Conservation (phyloP, 2,888 invertebrate genomes). For the Galeopsomyia nigrocyanea region DNA sequence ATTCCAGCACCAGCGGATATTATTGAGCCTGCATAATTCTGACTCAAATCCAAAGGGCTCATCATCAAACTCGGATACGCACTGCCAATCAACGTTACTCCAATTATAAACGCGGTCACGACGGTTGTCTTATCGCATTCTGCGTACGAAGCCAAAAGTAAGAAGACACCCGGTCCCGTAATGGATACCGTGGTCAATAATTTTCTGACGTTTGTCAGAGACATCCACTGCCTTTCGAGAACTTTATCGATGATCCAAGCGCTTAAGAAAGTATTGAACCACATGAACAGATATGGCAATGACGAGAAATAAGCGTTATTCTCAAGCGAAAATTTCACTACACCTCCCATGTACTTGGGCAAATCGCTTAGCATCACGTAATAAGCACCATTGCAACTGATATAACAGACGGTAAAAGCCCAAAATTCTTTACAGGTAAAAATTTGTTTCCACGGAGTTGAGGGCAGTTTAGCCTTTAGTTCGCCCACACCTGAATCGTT, state of each 20-base stretch:
- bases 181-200: conserved; percentile 68
- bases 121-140: conserved; percentile 66
- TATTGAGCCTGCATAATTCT: conserved; percentile 69
- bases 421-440: conserved; percentile 76
- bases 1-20: conserved; percentile 73
- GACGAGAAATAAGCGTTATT: conserved; percentile 68
- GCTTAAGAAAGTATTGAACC: conserved; percentile 64
- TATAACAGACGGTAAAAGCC: conserved; percentile 78
- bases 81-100: conserved; percentile 69
- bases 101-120: conserved; percentile 67
- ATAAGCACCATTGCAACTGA: conserved; percentile 65
- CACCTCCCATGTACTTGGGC: conserved; percentile 67
- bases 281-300: conserved; percentile 68
- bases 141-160: conserved; percentile 66
- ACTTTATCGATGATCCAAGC: conserved; percentile 67
- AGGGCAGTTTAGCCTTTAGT: conserved; percentile 13
- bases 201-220: conserved; percentile 68
- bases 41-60: conserved; percentile 68
- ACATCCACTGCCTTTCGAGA: conserved; percentile 60
- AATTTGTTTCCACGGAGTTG: conserved; percentile 61
- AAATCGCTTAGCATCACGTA: conserved; percentile 65
- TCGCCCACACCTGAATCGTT: conserved; percentile 21
- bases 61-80: conserved; percentile 70
- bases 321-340: no score
- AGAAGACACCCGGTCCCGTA: conserved; percentile 68